These are phyloP conservation scores for Chanos chanos DNA, from an alignment of 2,797 vertebrate genomes.

Conservation along the genomic window DNA sequence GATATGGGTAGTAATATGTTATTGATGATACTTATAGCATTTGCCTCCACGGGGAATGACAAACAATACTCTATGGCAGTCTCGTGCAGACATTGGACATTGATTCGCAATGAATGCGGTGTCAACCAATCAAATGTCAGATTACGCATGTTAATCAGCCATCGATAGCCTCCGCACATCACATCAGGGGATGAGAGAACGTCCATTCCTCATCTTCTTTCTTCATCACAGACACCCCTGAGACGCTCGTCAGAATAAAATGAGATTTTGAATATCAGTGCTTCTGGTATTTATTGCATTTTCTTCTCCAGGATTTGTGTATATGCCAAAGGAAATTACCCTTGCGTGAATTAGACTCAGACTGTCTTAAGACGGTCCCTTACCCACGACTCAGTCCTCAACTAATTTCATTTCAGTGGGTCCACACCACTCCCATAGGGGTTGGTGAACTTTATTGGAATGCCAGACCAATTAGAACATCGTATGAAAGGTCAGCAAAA, in stretches of 20 bases:
- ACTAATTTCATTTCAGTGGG: background rate
- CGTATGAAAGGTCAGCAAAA: constrained; percentile 20
- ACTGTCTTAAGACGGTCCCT: background rate
- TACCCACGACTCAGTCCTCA: background rate
- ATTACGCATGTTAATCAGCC: constrained; percentile 36
- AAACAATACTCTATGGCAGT: constrained; percentile 26
- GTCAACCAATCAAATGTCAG: constrained; percentile 37
- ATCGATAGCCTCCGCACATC: constrained; percentile 31
- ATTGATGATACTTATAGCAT: constrained; percentile 42
- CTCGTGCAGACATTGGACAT: constrained; percentile 33
- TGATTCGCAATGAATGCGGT: constrained; percentile 43
- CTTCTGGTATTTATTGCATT: background rate
- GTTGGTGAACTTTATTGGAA: background rate
- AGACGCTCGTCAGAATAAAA: constrained; percentile 28
- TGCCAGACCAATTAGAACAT: constrained; percentile 1
- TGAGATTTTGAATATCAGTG: constrained; percentile 22
- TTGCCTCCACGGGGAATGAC: constrained; percentile 15
- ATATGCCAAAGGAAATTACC: background rate
- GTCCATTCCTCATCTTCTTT: constrained; percentile 7
- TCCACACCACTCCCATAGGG: background rate
- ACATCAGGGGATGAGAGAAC: constrained; percentile 32
- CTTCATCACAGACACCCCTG: constrained; percentile 23
- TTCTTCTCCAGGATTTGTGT: background rate
- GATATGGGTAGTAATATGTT: constrained; percentile 41
- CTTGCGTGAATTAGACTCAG: background rate